These are phyloP conservation scores for Acleris literana DNA, from an alignment of 2,888 invertebrate species.

Conservation along the genomic window DNA sequence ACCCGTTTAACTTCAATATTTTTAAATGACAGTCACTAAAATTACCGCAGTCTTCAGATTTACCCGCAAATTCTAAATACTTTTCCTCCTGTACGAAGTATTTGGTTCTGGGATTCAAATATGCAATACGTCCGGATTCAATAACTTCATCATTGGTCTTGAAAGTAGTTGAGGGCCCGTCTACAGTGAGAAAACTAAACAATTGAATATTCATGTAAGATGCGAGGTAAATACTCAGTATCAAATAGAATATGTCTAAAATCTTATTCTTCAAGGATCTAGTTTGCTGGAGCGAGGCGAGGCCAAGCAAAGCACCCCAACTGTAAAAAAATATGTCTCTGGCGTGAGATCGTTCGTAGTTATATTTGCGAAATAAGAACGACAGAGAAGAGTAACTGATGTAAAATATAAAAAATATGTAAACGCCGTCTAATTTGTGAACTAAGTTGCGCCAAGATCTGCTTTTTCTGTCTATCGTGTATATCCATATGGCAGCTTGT, in stretches of 20 bases:
- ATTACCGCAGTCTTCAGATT: constrained; percentile 52
- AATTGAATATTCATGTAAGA: constrained; percentile 63
- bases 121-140: constrained; percentile 54
- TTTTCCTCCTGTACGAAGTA: constrained; percentile 57
- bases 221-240: constrained; percentile 60
- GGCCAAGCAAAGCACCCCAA: constrained; percentile 65
- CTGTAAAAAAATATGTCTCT: constrained; percentile 53
- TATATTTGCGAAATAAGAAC: constrained; percentile 53
- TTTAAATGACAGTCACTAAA: constrained; percentile 53
- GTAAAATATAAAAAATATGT: constrained; percentile 64
- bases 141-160: constrained; percentile 58
- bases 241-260: constrained; percentile 58
- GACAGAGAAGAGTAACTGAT: constrained; percentile 54
- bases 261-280: constrained; percentile 60
- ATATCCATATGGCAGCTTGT: constrained; percentile 63
- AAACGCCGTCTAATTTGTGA: constrained; percentile 54
- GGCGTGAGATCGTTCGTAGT: constrained; percentile 49
- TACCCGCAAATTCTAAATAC: constrained; percentile 52
- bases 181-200: constrained; percentile 66
- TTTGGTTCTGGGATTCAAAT: constrained; percentile 50
- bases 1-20: constrained; percentile 52
- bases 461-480: constrained; percentile 53
- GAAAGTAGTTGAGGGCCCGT: constrained; percentile 55
- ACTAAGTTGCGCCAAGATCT: constrained; percentile 61
- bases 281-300: constrained; percentile 54